Evolutionary conservation across 2,797 vertebrate genomes (phyloP).

Genomic region (Pangasius macronema): DNA sequence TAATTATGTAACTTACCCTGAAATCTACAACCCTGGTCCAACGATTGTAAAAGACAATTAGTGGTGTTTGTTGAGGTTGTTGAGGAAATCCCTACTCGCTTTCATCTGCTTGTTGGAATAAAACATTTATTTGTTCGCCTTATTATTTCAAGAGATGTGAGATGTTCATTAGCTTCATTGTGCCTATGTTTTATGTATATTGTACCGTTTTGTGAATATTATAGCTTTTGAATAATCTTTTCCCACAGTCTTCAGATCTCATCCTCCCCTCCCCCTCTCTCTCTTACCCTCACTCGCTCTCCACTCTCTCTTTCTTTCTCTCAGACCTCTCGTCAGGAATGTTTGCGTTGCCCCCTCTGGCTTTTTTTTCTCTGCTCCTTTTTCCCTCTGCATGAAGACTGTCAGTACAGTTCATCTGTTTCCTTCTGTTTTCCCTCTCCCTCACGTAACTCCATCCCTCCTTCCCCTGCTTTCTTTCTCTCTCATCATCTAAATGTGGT

Average conservation of each 20-base stretch:
- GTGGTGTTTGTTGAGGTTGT: background rate
- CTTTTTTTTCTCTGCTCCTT: background rate
- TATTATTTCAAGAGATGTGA: background rate
- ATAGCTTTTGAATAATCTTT: background rate
- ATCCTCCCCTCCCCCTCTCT: background rate
- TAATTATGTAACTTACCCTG: background rate
- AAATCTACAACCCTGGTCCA: background rate
- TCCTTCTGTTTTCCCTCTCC: conserved; percentile 31
- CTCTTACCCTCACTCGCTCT: conserved; percentile 6
- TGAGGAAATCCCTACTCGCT: background rate
- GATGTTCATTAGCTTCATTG: background rate
- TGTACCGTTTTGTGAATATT: background rate
- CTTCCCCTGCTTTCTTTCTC: conserved; percentile 9
- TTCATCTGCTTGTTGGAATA: background rate
- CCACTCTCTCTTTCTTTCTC: background rate
- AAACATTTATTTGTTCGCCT: background rate
- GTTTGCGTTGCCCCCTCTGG: conserved; percentile 19
- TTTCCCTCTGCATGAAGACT: background rate
- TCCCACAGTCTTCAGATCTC: background rate
- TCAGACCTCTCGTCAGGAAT: conserved; percentile 21
- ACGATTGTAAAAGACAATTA: background rate
- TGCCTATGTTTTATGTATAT: background rate
- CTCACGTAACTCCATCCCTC: background rate
- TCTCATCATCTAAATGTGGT: conserved; percentile 12
- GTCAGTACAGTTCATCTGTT: background rate